phyloP scores from a whole-genome alignment of 2,113 vertebrate species.

The Donacobius atricapilla region DNA sequence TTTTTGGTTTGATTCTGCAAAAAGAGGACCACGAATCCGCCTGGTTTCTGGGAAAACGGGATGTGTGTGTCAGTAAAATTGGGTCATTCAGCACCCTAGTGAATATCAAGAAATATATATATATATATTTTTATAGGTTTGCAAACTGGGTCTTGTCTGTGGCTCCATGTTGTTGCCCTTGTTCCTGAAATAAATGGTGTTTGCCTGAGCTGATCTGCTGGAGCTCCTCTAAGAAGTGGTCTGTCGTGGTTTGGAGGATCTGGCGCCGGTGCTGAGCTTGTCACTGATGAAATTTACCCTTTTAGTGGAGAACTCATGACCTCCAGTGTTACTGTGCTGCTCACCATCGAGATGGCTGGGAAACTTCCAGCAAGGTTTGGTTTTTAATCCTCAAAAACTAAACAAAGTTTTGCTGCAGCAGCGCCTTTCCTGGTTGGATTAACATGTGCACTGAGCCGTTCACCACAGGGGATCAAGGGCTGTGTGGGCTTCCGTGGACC shows the following conservation, averaged over 20 bases:
- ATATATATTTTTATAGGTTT: background rate
- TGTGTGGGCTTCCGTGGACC: background rate
- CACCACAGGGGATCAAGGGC: background rate
- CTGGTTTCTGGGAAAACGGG: background rate
- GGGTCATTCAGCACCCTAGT: background rate
- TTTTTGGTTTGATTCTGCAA: background rate
- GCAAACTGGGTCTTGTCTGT: constrained; percentile 19
- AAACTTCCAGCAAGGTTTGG: background rate
- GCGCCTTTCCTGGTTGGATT: background rate
- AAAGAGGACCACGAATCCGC: rapidly evolving
- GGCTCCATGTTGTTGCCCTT: background rate
- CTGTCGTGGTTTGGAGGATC: background rate
- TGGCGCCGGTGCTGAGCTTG: rapidly evolving
- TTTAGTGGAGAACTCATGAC: background rate
- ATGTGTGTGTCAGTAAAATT: background rate
- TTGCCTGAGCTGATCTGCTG: background rate
- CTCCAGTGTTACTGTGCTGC: background rate
- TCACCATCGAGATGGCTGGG: background rate
- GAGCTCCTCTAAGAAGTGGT: background rate
- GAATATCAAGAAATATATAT: background rate
- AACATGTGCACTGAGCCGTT: background rate
- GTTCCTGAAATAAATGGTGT: constrained; percentile 11
- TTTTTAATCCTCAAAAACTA: background rate
- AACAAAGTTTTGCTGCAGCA: background rate
- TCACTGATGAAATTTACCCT: background rate